phyloP scores from a whole-genome alignment of 2,113 vertebrate genomes.

The Otis tarda region DNA sequence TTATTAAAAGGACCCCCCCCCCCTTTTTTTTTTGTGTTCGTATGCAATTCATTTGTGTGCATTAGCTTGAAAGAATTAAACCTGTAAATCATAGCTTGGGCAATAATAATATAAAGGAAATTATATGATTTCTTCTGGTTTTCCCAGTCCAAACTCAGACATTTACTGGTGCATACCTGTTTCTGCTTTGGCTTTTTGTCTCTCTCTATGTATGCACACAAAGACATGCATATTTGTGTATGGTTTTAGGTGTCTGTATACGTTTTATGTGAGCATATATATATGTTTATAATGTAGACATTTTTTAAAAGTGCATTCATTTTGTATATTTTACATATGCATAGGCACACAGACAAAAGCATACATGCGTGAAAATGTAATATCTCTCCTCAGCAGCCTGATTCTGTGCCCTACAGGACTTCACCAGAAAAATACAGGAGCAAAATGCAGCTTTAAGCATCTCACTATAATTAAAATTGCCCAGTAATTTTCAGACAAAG shows the following conservation, averaged over 20 bases:
- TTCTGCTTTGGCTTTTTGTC: background rate
- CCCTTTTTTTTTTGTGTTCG: background rate
- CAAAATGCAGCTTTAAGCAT: background rate
- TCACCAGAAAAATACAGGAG: background rate
- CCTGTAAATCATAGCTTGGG: slow-evolving; percentile 46
- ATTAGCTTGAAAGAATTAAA: slow-evolving; percentile 63
- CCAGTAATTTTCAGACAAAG: background rate
- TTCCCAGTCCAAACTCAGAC: background rate
- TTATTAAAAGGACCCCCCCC: background rate
- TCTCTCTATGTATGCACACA: background rate
- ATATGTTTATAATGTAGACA: background rate
- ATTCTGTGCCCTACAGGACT: background rate
- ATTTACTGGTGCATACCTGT: background rate
- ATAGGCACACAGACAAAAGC: background rate
- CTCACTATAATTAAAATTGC: slow-evolving; percentile 20
- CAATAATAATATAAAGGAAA: slow-evolving; percentile 23
- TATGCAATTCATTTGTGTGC: slow-evolving; percentile 20
- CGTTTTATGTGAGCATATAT: background rate
- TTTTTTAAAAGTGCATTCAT: background rate
- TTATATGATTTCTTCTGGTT: background rate
- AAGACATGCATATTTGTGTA: background rate
- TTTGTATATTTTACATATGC: background rate
- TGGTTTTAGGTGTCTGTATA: background rate
- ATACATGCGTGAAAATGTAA: background rate
- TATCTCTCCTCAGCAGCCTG: background rate